phyloP scores from a whole-genome alignment of 2,797 vertebrate genomes.

The Rhyacichthys aspro region DNA sequence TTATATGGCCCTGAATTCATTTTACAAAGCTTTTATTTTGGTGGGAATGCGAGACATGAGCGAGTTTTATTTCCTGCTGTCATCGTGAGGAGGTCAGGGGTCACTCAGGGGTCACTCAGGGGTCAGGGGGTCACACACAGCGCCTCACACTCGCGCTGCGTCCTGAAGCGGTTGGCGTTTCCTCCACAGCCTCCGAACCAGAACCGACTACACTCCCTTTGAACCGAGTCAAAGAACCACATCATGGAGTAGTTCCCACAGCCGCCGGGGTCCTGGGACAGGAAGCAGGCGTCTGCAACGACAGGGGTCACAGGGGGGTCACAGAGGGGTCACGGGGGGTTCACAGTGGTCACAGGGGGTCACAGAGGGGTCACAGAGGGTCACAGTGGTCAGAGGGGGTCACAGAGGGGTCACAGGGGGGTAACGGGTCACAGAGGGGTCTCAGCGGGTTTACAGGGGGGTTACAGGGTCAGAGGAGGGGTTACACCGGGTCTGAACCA shows the following conservation, averaged over 20 bases:
- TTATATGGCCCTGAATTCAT: too few relatives aligned
- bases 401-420: too few relatives aligned
- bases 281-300: conserved; percentile 71
- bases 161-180: conserved; percentile 83
- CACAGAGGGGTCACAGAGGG: background rate
- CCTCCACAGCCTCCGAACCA: conserved; percentile 86
- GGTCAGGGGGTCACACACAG: conserved; percentile 61
- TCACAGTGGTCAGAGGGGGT: background rate
- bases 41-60: too few relatives aligned
- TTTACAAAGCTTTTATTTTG: too few relatives aligned
- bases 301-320: background rate
- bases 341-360: background rate
- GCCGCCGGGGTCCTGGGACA: conserved; percentile 70
- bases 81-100: too few relatives aligned
- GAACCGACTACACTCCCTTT: conserved; percentile 76
- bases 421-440: background rate
- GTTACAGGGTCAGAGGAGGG: background rate
- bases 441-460: background rate
- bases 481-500: too few relatives aligned
- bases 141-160: conserved; percentile 74
- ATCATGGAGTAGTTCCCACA: conserved; percentile 79
- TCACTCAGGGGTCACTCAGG: too few relatives aligned
- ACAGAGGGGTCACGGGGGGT: background rate
- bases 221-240: conserved; percentile 80
- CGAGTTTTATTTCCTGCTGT: too few relatives aligned